phyloP scores from a whole-genome alignment of 2,797 vertebrate species.

The Oryzias dopingdopingensis region DNA sequence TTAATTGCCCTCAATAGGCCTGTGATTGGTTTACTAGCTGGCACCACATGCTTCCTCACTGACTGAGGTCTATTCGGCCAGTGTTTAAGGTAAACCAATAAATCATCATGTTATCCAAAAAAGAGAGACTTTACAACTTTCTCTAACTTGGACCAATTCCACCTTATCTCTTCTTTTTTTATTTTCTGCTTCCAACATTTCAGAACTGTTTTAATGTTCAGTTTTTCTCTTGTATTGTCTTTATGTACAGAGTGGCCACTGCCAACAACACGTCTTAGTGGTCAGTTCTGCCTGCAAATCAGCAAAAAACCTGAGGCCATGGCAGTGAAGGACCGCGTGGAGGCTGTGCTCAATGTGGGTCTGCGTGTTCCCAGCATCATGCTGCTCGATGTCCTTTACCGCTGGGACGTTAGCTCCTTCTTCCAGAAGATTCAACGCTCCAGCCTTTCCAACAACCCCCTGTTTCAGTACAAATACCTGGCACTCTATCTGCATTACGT shows the following conservation, averaged over 20 bases:
- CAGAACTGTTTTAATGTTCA: slow-evolving; percentile 1
- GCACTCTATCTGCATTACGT: slow-evolving; percentile 98
- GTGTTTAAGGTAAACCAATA: no score
- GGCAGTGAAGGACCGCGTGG: slow-evolving; percentile 92
- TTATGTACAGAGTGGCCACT: slow-evolving; percentile 34
- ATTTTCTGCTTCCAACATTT: background rate
- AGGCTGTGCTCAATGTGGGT: slow-evolving; percentile 96
- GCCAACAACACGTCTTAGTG: slow-evolving; percentile 46
- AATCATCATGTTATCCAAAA: no score
- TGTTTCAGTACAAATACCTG: slow-evolving; percentile 99
- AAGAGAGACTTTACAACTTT: no score
- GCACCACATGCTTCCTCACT: no score
- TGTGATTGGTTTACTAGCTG: no score
- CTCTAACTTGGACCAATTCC: no score
- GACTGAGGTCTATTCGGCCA: no score
- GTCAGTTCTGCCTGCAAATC: slow-evolving; percentile 61
- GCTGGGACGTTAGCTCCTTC: slow-evolving; percentile 98
- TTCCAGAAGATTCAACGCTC: slow-evolving; percentile 99
- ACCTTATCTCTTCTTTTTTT: background rate
- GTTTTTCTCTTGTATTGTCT: background rate
- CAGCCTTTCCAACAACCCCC: slow-evolving; percentile 94
- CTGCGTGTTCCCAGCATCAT: slow-evolving; percentile 97
- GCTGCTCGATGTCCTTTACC: slow-evolving; percentile 95
- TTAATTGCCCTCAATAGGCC: no score
- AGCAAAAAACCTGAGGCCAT: slow-evolving; percentile 72